Conservation (phyloP, 2,888 invertebrate genomes). For the Halocaridina rubra region DNA sequence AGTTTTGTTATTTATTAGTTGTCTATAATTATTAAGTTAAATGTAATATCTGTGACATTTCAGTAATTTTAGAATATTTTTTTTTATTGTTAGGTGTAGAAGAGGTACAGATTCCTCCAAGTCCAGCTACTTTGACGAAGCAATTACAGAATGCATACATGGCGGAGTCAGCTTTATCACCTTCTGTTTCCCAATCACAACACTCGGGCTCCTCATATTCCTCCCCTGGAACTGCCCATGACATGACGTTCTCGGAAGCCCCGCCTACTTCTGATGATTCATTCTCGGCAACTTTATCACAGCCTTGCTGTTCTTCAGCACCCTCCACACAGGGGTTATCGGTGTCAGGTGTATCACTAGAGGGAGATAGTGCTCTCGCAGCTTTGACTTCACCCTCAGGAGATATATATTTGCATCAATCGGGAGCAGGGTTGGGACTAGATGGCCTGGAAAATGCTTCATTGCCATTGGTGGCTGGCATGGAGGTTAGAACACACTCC, state of each 20-base stretch:
- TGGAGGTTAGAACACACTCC: conserved; percentile 58
- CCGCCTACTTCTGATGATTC: conserved; percentile 36
- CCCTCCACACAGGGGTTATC: conserved; percentile 46
- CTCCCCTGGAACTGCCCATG: conserved; percentile 53
- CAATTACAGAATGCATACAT: conserved; percentile 63
- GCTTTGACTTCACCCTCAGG: conserved; percentile 58
- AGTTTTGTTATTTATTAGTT: too few species aligned
- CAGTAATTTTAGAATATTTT: background rate
- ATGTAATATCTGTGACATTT: background rate
- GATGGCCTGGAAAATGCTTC: conserved; percentile 43
- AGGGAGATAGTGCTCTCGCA: conserved; percentile 31
- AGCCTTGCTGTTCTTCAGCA: conserved; percentile 36
- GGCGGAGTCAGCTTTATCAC: conserved; percentile 63
- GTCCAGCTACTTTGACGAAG: conserved; percentile 62
- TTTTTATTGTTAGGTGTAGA: conserved; percentile 51
- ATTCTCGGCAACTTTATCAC: conserved; percentile 5
- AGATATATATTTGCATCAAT: conserved; percentile 61
- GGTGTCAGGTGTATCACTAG: conserved; percentile 40
- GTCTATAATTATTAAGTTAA: too few species aligned
- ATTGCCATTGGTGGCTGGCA: conserved; percentile 59
- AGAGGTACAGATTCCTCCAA: conserved; percentile 63
- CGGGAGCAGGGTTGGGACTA: conserved; percentile 49
- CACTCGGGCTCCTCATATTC: conserved; percentile 58
- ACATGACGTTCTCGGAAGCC: conserved; percentile 39
- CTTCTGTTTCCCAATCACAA: conserved; percentile 58